Percentiles rank a stretch among this genome's conserved stretches.
These are phyloP conservation scores for Aeoliscus strigatus DNA, from an alignment of 2,797 vertebrate genomes.

Conservation along the genomic window DNA sequence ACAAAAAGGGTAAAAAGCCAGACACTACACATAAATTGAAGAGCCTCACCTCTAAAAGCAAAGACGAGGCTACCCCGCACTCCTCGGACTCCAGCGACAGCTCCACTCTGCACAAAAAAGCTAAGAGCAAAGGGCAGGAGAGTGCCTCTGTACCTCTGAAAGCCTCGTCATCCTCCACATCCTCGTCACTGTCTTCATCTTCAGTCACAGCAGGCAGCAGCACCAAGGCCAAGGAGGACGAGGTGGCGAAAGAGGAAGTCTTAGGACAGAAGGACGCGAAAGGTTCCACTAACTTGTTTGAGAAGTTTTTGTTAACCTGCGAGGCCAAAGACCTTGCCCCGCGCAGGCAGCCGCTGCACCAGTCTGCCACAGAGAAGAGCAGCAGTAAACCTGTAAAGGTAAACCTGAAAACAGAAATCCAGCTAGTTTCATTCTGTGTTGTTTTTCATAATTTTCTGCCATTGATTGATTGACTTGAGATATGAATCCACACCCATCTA, in stretches of 20 bases:
- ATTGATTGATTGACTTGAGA: too few relatives aligned
- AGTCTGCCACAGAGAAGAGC: constrained; percentile 37
- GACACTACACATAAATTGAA: constrained; percentile 63
- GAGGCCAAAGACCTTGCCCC: constrained; percentile 76
- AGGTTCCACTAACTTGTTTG: constrained; percentile 74
- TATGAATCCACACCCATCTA: too few relatives aligned
- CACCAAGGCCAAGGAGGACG: constrained; percentile 58
- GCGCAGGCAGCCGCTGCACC: constrained; percentile 54
- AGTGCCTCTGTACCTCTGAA: constrained; percentile 24
- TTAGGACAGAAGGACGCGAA: constrained; percentile 56
- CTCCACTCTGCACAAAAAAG: constrained; percentile 50
- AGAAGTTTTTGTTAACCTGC: constrained; percentile 76
- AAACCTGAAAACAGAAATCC: too few relatives aligned
- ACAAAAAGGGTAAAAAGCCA: constrained; percentile 65
- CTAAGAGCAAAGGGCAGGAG: constrained; percentile 56
- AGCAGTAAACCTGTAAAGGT: constrained; percentile 68
- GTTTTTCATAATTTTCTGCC: too few relatives aligned
- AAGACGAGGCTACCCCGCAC: constrained; percentile 77
- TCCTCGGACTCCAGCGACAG: constrained; percentile 79
- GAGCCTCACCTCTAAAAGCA: constrained; percentile 63
- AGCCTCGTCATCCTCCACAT: constrained; percentile 54
- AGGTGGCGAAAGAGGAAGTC: constrained; percentile 59
- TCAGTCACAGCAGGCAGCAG: constrained; percentile 31
- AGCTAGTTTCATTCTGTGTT: too few relatives aligned
- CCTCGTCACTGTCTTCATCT: constrained; percentile 48